Evolutionary conservation across 1,140 invertebrate species (phyloP).

Genomic region (Ruditapes philippinarum): DNA sequence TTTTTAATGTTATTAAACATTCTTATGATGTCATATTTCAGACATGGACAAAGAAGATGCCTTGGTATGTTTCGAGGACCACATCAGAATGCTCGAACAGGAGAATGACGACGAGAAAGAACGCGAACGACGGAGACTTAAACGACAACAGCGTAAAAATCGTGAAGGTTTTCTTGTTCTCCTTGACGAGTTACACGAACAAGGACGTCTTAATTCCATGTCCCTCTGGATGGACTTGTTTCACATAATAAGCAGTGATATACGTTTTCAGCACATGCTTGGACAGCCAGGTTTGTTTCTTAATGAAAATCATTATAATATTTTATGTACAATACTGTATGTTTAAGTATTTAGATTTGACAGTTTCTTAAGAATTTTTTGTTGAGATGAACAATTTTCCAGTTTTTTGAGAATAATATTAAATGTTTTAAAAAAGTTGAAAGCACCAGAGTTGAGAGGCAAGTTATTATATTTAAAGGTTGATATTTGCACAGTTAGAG

Average conservation of each 20-base stretch:
- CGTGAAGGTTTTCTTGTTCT: constrained; percentile 95
- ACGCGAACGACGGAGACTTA: constrained; percentile 87
- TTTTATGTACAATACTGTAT: too few relatives aligned
- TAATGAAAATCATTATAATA: too few relatives aligned
- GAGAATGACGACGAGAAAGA: constrained; percentile 87
- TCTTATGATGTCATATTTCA: too few relatives aligned
- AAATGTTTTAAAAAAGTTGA: too few relatives aligned
- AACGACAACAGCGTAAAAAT: constrained; percentile 97
- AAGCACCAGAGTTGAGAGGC: too few relatives aligned
- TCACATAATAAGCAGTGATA: constrained; percentile 97
- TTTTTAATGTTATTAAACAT: too few relatives aligned
- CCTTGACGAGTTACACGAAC: constrained; percentile 97
- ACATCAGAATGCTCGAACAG: constrained; percentile 93
- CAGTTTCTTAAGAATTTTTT: too few relatives aligned
- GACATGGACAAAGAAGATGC: constrained; percentile 88
- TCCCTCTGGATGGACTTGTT: constrained; percentile 99
- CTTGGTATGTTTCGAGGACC: constrained; percentile 94
- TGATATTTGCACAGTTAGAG: too few relatives aligned
- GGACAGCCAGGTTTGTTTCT: constrained; percentile 92
- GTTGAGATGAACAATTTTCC: too few relatives aligned
- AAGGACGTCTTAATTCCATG: constrained; percentile 99
- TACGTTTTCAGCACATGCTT: constrained; percentile 95
- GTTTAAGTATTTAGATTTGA: too few relatives aligned
- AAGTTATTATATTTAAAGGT: too few relatives aligned
- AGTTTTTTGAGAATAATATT: too few relatives aligned